Evolutionary conservation across 2,113 vertebrate genomes (phyloP), one percentile per base, ranked within the genome.

Genomic region (Camelus dromedarius): DNA sequence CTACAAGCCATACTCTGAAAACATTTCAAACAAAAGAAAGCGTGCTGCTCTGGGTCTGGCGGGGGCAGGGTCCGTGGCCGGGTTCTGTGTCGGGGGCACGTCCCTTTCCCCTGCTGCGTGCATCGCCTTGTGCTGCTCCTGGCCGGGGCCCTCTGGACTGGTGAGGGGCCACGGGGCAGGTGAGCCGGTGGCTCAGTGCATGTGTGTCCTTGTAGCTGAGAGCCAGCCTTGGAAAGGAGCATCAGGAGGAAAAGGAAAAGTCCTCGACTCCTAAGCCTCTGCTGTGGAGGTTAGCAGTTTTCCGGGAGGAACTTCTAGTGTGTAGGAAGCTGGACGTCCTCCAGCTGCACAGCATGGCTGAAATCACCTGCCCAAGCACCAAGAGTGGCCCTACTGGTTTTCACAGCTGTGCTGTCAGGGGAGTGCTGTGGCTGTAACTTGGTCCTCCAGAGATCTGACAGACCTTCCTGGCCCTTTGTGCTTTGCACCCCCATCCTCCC

Each of bases 381-480:
- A 0, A 6, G n/a, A 11, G 26, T 46, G 1, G 0, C 58, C 42
- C 16, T 5, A 4, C 3, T 7, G 30, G 15, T 20, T 20, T 91
- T 72, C 52, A 26, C n/a, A 19, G 12, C 15, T 0, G 8, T 22
- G 70, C 76, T 70, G 3, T 42, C 8, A 1, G 35, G 8, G 38
- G 35, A 20, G 5, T 38, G 38, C 35, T 2, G 0, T 2, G 19
- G 70, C 18, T 15, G 1, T 35, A 0, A 20, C 10, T 2, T 2
- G 32, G 35, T 48, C 62, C 64, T 90, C 56, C 92, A 20, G 24
- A 56, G 32, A 20, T 28, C 24, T 13, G 32, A 56, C 30, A 30
- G 72, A 2, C 35, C 56, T 82, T 75, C 83, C 5, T 5, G 5
- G 24, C 42, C 72, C 20, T 72, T 22, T 28, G 56, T 30, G 30